phyloP scores from a whole-genome alignment of 2,113 vertebrate genomes.

The Vidua macroura region DNA sequence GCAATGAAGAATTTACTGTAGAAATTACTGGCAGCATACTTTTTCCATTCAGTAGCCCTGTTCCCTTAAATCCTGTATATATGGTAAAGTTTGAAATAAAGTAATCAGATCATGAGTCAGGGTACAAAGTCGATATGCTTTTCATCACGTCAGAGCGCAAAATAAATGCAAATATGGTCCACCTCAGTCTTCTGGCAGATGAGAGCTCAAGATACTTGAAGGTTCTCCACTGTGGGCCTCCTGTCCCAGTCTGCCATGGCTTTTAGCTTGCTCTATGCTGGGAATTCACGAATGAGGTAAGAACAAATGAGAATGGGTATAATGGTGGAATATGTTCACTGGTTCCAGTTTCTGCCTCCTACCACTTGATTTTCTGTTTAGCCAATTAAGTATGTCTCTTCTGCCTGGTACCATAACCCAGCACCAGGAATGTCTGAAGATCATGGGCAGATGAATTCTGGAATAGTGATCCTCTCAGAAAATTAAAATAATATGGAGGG shows the following conservation, averaged over 20 bases:
- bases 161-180: neutral
- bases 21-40: neutral
- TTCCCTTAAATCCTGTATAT: neutral
- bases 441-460: neutral
- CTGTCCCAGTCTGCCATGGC: neutral
- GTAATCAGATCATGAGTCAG: neutral
- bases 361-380: neutral
- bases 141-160: neutral
- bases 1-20: neutral
- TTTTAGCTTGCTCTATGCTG: neutral
- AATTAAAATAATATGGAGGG: neutral
- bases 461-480: neutral
- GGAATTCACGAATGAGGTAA: neutral
- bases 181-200: neutral
- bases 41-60: neutral
- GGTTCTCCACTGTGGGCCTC: neutral
- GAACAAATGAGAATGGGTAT: neutral
- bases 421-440: neutral
- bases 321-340: neutral
- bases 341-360: neutral
- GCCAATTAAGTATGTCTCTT: neutral
- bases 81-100: neutral
- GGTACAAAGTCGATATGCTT: neutral
- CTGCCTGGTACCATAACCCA: neutral
- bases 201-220: neutral